Base-by-base conservation (phyloP, 53 echinoderm and acorn worm species). In the Paracentrotus lividus region DNA sequence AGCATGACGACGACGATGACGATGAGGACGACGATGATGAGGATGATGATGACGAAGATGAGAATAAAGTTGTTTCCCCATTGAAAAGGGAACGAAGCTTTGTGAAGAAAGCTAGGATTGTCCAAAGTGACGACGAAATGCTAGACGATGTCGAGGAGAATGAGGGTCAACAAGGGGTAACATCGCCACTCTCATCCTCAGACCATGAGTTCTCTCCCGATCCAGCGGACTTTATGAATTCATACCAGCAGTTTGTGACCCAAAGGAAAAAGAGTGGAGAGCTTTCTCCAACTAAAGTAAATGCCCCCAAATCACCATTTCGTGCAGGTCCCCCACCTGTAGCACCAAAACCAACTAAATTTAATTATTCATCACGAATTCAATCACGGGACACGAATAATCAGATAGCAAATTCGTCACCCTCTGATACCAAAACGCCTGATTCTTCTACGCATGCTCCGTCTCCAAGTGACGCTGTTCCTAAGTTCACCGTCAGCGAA, bases 71-170 rank as follows among this genome's bases (percentile, higher is more conserved):
- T 21, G 59, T 92, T 12, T 92, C 92, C 13, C 92, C 92, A 23
- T 33, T 92, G 43, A 77, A 92, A 31, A 78, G 78, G 42, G 81
- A 92, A 29, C 78, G 42, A 4, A 92, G 92, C 26, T 78, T 92
- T 78, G 81, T 92, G 10, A 92, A 92, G 92, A 92, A 78, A 57
- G 92, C 92, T 26, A 61, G 40, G 21, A 77, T 92, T 42, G 92
- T 92, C 23, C 58, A 92, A 49, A 92, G 92, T 21, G 92, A 92
- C 58, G 92, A 92, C 58, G 92, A 92, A 23, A 18, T 92, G 5
- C n/a, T 92, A 23, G 92, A 92, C 44, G 78, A 77, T 56, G 55
- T 21, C 55, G 92, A 21, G 0, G 92, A 56, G 43, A 78, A 26
- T 44, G 24, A 40, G 52, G 9, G 51, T 54, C 78, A 36, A 38